Evolutionary conservation across 2,113 vertebrate species (phyloP), one percentile per base, ranked within the genome.

Genomic region (Antechinus stuartii): DNA sequence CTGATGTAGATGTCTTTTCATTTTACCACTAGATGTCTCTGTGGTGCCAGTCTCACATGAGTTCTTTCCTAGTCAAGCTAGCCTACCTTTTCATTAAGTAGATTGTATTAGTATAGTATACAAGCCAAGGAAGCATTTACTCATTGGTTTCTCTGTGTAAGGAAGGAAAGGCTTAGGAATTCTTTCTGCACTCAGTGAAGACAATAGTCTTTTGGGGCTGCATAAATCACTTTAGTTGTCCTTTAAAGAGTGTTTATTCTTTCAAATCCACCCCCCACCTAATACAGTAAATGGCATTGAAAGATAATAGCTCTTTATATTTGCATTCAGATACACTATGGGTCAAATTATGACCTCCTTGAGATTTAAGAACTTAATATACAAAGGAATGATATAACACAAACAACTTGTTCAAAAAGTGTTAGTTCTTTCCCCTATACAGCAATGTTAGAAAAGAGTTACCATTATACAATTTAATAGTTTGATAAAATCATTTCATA

Each of bases 1-100:
- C n/a, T 89, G 54, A 42, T 42, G 7, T 42, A 42, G 5, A 76
- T 19, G 16, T 84, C 35, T 16, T 47, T 56, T 94, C 0, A 11
- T 54, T 94, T 95, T 54, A 90, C 96, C 97, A 97, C 53, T 91
- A 98, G 97, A 94, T 97, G 76, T 96, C 97, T 96, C 97, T 93
- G 47, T 96, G 54, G 90, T 54, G 89, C 96, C 50, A 61, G 92
- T 54, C 54, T 93, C 1, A 24, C 35, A 91, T 84, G 90, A 8
- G 24, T 90, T 19, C 2, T 46, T 92, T 22, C 16, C 55, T 9
- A 14, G 0, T 0, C 1, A 5, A 49, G 25, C 11, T 89, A 52
- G 16, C 3, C 91, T 30, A 92, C 54, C 12, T 24, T 76, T 84
- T 84, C 22, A 42, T 84, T 84, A n/a, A n/a, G 19, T 0, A 2